Percentiles rank a stretch among this genome's conserved stretches.
Conservation (phyloP, 1,140 invertebrate species). For the Plodia interpunctella region DNA sequence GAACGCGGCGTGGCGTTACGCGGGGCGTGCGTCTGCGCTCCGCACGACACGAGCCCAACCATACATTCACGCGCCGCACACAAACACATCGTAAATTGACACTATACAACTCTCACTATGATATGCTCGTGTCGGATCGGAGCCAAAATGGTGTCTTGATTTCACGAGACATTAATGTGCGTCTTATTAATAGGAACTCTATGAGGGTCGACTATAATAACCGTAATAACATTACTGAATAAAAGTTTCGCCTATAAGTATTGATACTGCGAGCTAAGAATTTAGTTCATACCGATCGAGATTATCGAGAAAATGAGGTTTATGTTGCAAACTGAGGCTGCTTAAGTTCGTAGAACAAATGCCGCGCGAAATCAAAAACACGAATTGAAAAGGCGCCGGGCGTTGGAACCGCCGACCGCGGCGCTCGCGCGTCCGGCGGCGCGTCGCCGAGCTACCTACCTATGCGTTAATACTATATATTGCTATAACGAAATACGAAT, state of each 20-base stretch:
- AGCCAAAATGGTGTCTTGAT: constrained; percentile 14
- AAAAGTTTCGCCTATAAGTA: constrained; percentile 8
- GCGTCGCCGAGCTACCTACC: constrained; percentile 34
- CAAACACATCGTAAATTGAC: constrained; percentile 12
- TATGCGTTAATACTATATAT: constrained; percentile 52
- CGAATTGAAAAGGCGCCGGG: constrained; percentile 14
- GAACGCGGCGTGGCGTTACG: constrained; percentile 5
- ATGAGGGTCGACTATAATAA: constrained; percentile 9
- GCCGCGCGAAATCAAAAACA: constrained; percentile 19
- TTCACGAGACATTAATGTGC: constrained; percentile 18
- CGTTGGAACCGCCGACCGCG: constrained; percentile 24
- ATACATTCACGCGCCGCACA: constrained; percentile 9
- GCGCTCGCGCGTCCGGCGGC: constrained; percentile 25
- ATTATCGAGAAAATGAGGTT: neutral
- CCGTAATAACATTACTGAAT: constrained; percentile 5
- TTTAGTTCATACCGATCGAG: neutral
- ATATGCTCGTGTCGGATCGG: constrained; percentile 10
- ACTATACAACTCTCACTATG: constrained; percentile 4
- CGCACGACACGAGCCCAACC: constrained; percentile 6
- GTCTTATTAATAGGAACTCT: constrained; percentile 16
- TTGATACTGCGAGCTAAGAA: constrained; percentile 4
- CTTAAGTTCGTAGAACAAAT: constrained; percentile 13
- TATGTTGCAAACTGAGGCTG: neutral
- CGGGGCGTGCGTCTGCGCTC: constrained; percentile 9
- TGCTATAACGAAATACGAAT: constrained; percentile 46